Base-by-base conservation (phyloP, 2,797 vertebrate genomes). In the Florisuga fusca region DNA sequence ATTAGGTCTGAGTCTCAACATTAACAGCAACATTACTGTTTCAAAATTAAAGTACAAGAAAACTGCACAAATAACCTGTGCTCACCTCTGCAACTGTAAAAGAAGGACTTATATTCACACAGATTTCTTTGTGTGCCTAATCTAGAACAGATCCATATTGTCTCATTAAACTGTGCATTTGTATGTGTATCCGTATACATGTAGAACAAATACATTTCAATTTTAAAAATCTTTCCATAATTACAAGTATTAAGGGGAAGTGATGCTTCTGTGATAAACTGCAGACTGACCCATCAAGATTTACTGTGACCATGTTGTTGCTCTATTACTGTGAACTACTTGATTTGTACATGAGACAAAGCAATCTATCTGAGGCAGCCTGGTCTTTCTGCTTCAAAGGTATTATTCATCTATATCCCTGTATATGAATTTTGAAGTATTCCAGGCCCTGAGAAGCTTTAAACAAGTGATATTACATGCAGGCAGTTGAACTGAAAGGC, bases 131-230 rank as follows among this genome's bases (percentile, higher is more conserved):
- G 8, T 46, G 7, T 46, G 10, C 16, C 23, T 46, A 62, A 12
- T 57, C 9, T 62, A 3, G n/a, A 50, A 27, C 4, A 68, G 58
- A 46, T 1, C 0, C 1, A 2, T 45, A 59, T 21, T 22, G 18
- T 38, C 23, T 50, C 62, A 36, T 10, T 71, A 51, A 77, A 38
- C 58, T 36, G 1, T 38, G 1, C 15, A 54, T 46, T 71, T 75
- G 5, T 45, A 3, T 34, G 4, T 61, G 18, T 67, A 22, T 27
- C 45, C 75, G 15, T 19, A 76, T 9, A 51, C 5, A 31, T 4
- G 55, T 51, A 33, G 59, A 73, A 82, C 6, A 69, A 74, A 38
- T 43, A 3, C 0, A 63, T 57, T 85, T 55, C 36, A 59, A 43
- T 57, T 6, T 68, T 57, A 78, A 46, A 2, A 33, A 21, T 1